A percentile compares a stretch with the other conserved stretches of the same genome.
phyloP scores from a whole-genome alignment of 2,888 invertebrate genomes.

The Clepsis dumicolana region DNA sequence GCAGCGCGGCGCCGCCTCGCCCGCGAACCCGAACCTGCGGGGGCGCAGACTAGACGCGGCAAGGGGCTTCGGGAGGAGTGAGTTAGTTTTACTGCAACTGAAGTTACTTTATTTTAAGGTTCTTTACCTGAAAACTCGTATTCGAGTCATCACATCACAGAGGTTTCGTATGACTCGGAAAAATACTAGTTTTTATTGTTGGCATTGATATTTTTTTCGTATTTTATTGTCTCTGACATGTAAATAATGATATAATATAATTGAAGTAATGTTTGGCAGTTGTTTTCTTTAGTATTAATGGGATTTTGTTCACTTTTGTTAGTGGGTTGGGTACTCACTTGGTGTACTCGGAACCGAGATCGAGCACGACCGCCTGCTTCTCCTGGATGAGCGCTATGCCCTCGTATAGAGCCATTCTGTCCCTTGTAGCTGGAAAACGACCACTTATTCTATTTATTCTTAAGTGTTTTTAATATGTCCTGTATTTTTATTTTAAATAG shows the following conservation, averaged over 20 bases:
- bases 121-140: no score
- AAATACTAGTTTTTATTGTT: no score
- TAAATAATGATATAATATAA: no score
- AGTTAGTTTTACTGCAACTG: neutral
- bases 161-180: no score
- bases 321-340: slow-evolving; percentile 88
- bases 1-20: slow-evolving; percentile 94
- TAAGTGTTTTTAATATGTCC: slow-evolving; percentile 6
- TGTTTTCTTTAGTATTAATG: no score
- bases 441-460: neutral
- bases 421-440: neutral
- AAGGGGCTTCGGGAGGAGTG: neutral
- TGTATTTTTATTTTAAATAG: neutral
- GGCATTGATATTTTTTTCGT: no score
- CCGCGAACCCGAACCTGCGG: slow-evolving; percentile 96
- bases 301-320: no score
- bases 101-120: no score
- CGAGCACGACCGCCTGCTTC: slow-evolving; percentile 95
- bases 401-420: slow-evolving; percentile 91
- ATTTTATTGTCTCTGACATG: no score
- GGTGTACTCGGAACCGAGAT: slow-evolving; percentile 96
- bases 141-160: no score
- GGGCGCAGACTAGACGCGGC: no score
- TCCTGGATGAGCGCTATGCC: slow-evolving; percentile 92
- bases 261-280: no score